Percentiles rank a stretch among this genome's conserved stretches.
These are phyloP conservation scores for Palloptera scutellata DNA, from an alignment of 2,888 invertebrate species.

Conservation along the genomic window DNA sequence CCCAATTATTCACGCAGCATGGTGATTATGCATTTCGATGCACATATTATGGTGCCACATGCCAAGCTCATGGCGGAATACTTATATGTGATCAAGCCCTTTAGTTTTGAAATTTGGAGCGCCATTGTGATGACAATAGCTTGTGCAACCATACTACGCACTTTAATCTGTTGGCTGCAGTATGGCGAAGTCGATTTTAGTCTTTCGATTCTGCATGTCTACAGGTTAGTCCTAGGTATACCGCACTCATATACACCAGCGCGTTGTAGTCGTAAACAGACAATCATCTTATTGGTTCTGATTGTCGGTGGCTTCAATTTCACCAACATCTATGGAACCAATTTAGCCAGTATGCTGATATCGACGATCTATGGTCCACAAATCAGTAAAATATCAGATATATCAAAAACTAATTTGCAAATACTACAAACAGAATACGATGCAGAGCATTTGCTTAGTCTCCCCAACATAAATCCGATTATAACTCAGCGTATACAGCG, in stretches of 20 bases:
- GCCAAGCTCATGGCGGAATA: conserved; percentile 39
- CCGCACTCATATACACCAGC: conserved; percentile 11
- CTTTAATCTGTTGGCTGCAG: background rate
- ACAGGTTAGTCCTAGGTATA: conserved; percentile 35
- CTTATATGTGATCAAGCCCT: conserved; percentile 42
- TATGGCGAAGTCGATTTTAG: conserved; percentile 3
- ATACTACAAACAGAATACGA: conserved; percentile 40
- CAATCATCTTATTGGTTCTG: conserved; percentile 34
- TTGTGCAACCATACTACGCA: background rate
- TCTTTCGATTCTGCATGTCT: conserved; percentile 17
- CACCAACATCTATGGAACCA: conserved; percentile 45
- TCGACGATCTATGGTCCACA: conserved; percentile 46
- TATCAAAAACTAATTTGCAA: conserved; percentile 37
- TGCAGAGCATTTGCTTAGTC: conserved; percentile 23
- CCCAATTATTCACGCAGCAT: conserved; percentile 40
- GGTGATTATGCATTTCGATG: conserved; percentile 41
- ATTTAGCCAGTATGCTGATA: conserved; percentile 45
- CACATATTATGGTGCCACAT: conserved; percentile 41
- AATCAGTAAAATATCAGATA: conserved; percentile 43
- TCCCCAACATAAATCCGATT: conserved; percentile 41
- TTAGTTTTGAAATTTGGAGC: conserved; percentile 34
- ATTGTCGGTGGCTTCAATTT: conserved; percentile 41
- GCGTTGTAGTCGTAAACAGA: conserved; percentile 24
- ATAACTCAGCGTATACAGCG: conserved; percentile 40
- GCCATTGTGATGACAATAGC: background rate